These are phyloP conservation scores for Pangasius mekongensis DNA, from an alignment of 2,797 vertebrate genomes.

Conservation along the genomic window DNA sequence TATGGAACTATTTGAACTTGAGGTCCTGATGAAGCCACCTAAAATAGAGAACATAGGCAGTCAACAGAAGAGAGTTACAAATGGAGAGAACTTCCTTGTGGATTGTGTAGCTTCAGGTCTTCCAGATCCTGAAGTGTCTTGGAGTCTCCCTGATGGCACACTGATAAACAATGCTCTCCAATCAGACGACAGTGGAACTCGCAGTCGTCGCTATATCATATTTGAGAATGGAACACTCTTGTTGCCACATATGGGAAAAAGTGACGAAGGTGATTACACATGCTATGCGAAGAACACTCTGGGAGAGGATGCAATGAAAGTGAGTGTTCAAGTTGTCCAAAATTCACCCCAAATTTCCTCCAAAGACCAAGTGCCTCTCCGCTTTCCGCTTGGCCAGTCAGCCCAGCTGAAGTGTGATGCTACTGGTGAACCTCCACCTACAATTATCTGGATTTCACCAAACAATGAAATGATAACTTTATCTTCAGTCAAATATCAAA, in stretches of 20 bases:
- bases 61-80: constrained; percentile 70
- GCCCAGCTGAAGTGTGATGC: constrained; percentile 73
- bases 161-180: constrained; percentile 80
- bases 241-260: constrained; percentile 77
- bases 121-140: constrained; percentile 80
- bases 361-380: constrained; percentile 66
- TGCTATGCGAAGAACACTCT: constrained; percentile 80
- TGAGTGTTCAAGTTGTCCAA: constrained; percentile 73
- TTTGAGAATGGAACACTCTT: constrained; percentile 81
- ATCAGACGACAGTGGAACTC: constrained; percentile 75
- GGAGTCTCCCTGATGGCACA: constrained; percentile 83
- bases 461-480: constrained; percentile 68
- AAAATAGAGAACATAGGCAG: constrained; percentile 75
- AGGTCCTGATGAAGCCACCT: constrained; percentile 80
- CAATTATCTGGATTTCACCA: constrained; percentile 78
- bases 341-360: constrained; percentile 68
- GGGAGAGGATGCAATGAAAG: constrained; percentile 79
- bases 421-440: constrained; percentile 71
- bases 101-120: constrained; percentile 81
- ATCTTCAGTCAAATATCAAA: constrained; percentile 69
- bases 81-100: constrained; percentile 79
- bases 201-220: constrained; percentile 74
- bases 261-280: constrained; percentile 81
- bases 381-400: constrained; percentile 68
- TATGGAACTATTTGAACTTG: constrained; percentile 78